Base-by-base conservation (phyloP, 2,113 vertebrate genomes). In the Oreochromis tanganicae region DNA sequence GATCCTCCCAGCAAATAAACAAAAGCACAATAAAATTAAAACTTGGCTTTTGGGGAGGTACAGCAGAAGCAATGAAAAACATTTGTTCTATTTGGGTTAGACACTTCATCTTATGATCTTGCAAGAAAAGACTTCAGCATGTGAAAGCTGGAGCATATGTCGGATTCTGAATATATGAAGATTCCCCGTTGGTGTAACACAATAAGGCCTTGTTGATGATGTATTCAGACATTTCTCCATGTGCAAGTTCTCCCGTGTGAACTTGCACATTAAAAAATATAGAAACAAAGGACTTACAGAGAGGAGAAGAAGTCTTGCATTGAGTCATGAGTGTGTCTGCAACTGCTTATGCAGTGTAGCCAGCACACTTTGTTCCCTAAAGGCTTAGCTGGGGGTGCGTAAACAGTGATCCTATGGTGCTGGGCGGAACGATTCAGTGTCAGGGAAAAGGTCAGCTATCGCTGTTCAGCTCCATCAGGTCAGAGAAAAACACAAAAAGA, bases 401-500 rank as follows among this genome's bases (percentile, higher is more conserved):
- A 96, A 95, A 96, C 92, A 96, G 90, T 94, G 94, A 96, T 96
- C 94, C 93, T 90, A 87, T 87, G 93, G 94, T 95, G 93, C 92
- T 87, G 87, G 90, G 88, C 85, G 90, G 91, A 95, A 96, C 94
- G 88, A 93, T 93, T 96, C 95, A 92, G 91, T 94, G 86, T 92
- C 92, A 92, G 89, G 89, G 91, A 96, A 96, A 96, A 96, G 96
- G 96, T 96, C 95, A 96, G 90, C 90, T 86, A 90, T 93, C 75
- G 85, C 93, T 95, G 94, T 89, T 93, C 85, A 84, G 91, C 93
- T 89, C 92, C 91, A 92, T 95, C 93, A 90, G 94, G 95, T 96
- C 96, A 95, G 94, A 96, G 96, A 96, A 91, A 94, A 94, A 94
- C 96, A 92, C 89, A 82, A 79, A 89, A 88, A 92, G 85, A 89